Conservation (phyloP, 1,140 invertebrate species). For the Pachyrhynchus sulphureomaculatus region DNA sequence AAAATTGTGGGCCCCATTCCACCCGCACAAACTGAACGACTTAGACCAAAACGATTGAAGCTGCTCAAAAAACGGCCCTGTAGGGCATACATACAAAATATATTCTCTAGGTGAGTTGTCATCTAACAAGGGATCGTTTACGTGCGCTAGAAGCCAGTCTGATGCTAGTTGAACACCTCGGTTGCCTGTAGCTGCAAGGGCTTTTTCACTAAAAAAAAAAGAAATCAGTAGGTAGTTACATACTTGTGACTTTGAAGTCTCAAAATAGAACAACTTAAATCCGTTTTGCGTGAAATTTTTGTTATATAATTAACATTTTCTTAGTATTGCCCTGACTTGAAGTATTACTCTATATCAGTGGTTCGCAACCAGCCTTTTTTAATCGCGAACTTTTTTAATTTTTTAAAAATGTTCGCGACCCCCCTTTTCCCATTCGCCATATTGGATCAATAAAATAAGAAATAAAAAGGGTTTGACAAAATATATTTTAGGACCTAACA, state of each 20-base stretch:
- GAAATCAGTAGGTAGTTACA: neutral
- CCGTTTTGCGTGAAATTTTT: neutral
- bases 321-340: no score
- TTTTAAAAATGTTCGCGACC: no score
- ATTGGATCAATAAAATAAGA: no score
- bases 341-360: no score
- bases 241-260: neutral
- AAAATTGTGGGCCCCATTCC: constrained; percentile 88
- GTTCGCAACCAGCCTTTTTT: no score
- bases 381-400: no score
- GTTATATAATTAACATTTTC: no score
- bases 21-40: constrained; percentile 70
- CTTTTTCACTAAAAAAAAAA: constrained; percentile 72
- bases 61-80: constrained; percentile 69
- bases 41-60: constrained; percentile 78
- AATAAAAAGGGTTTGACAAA: no score
- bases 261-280: neutral
- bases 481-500: no score
- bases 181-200: constrained; percentile 85
- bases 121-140: constrained; percentile 79
- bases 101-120: constrained; percentile 76
- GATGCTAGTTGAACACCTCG: constrained; percentile 82
- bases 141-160: constrained; percentile 87
- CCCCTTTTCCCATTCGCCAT: no score
- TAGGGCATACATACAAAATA: constrained; percentile 82